These are phyloP conservation scores for Lagopus leucura DNA, from an alignment of 2,113 vertebrate species.

Conservation along the genomic window DNA sequence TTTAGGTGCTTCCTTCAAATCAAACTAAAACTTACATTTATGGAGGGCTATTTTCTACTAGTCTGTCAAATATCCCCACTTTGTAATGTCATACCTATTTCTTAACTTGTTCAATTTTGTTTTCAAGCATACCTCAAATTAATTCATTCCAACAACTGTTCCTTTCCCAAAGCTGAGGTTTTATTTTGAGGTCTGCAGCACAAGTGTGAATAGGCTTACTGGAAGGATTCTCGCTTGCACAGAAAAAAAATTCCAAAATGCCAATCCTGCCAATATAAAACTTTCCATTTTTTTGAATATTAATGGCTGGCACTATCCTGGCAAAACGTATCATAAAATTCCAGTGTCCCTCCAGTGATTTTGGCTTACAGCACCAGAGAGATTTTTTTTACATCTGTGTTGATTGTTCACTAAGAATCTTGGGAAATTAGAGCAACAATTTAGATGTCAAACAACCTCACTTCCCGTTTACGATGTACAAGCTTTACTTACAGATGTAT, in stretches of 20 bases:
- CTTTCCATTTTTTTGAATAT: not conserved
- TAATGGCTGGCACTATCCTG: not conserved
- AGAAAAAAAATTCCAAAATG: not conserved
- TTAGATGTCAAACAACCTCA: not conserved
- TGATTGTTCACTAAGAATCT: not conserved
- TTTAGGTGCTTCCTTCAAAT: not conserved
- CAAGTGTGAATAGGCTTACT: not conserved
- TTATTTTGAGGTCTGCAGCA: not conserved
- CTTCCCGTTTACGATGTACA: not conserved
- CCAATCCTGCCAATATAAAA: not conserved
- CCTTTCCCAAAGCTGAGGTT: not conserved
- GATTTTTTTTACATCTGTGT: not conserved
- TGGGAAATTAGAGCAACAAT: not conserved
- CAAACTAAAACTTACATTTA: not conserved
- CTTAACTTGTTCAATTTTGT: not conserved
- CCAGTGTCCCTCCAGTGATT: not conserved
- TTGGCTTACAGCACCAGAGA: not conserved
- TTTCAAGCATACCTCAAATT: not conserved
- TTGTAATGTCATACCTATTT: not conserved
- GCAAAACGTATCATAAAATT: not conserved
- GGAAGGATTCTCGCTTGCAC: not conserved
- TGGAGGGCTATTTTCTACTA: not conserved
- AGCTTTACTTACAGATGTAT: not conserved
- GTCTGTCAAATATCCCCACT: not conserved
- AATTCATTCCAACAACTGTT: not conserved